phyloP scores from a whole-genome alignment of 2,888 invertebrate species.

The Sphaeridia pumilis region DNA sequence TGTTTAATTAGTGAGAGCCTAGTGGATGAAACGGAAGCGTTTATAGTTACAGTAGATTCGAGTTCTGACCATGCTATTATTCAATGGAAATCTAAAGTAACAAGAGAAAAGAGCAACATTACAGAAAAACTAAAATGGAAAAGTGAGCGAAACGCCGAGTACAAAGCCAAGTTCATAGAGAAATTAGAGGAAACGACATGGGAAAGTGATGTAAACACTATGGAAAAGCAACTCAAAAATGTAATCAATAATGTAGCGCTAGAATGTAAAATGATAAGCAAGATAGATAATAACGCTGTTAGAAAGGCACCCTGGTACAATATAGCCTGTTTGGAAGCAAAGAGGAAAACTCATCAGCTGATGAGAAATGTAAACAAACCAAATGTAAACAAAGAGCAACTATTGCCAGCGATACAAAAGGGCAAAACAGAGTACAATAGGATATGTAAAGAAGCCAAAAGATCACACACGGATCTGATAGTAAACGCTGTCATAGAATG shows the following conservation, averaged over 20 bases:
- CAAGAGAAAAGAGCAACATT: neutral
- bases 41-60: neutral
- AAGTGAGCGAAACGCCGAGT: neutral
- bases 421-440: neutral
- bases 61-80: neutral
- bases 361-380: too few species aligned
- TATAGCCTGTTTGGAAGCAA: too few species aligned
- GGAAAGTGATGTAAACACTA: neutral
- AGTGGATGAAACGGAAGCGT: neutral
- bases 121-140: neutral
- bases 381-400: too few species aligned
- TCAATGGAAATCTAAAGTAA: neutral
- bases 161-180: neutral
- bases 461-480: too few species aligned
- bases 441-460: neutral
- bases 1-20: neutral
- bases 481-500: neutral
- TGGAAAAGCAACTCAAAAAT: neutral
- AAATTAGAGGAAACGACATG: neutral
- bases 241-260: neutral
- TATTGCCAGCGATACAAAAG: neutral
- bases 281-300: neutral
- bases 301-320: too few species aligned
- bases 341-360: too few species aligned
- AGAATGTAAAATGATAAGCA: neutral